Percentiles rank a stretch among this genome's conserved stretches.
phyloP scores from a whole-genome alignment of 1,140 invertebrate species.

The Octopus bimaculoides region DNA sequence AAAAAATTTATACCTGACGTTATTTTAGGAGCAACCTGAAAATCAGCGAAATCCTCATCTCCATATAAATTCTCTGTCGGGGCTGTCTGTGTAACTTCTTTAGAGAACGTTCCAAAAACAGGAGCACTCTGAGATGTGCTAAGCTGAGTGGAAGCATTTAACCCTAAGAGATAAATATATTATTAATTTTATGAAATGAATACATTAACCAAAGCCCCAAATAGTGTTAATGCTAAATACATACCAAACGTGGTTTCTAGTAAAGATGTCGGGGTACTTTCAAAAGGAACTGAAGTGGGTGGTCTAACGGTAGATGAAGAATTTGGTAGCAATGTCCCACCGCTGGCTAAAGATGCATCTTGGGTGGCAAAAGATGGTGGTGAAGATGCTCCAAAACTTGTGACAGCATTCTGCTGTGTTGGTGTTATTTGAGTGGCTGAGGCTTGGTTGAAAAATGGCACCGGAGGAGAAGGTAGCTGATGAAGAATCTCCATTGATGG shows the following conservation, averaged over 20 bases:
- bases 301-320: neutral
- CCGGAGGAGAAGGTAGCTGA: slow-evolving; percentile 60
- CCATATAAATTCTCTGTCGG: slow-evolving; percentile 2
- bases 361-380: neutral
- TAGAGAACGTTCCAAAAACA: neutral
- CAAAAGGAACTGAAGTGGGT: neutral
- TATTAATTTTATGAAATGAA: too few relatives aligned
- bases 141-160: neutral
- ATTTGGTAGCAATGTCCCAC: neutral
- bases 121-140: neutral
- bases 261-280: slow-evolving; percentile 13
- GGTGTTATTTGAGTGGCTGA: neutral
- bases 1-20: slow-evolving; percentile 17
- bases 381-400: neutral
- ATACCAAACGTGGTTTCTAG: neutral
- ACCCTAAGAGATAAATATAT: too few relatives aligned
- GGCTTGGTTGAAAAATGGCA: slow-evolving; percentile 59
- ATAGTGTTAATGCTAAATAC: neutral
- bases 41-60: slow-evolving; percentile 50
- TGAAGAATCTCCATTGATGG: slow-evolving; percentile 60
- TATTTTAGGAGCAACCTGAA: slow-evolving; percentile 36
- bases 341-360: neutral
- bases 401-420: neutral
- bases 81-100: neutral
- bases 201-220: too few relatives aligned